Conservation (phyloP, 2,113 vertebrate species). For the Scomber japonicus region DNA sequence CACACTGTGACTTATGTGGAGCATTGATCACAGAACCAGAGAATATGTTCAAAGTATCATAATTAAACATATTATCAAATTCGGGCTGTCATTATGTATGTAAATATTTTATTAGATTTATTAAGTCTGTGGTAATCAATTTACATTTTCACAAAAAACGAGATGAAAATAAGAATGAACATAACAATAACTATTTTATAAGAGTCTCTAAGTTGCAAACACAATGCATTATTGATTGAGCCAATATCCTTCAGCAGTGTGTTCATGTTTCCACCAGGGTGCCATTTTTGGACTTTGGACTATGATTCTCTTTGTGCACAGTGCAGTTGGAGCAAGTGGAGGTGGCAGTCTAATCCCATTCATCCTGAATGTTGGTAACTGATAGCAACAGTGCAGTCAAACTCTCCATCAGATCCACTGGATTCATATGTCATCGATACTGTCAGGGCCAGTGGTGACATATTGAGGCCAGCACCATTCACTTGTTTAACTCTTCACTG, state of each 20-base stretch:
- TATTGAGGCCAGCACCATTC: constrained; percentile 66
- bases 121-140: neutral
- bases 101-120: too few species aligned
- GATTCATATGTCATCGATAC: constrained; percentile 66
- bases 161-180: neutral
- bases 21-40: constrained; percentile 14
- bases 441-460: constrained; percentile 63
- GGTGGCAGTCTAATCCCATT: constrained; percentile 47
- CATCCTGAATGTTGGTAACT: constrained; percentile 42
- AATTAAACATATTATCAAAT: too few species aligned
- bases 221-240: constrained; percentile 10
- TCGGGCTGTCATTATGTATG: too few species aligned
- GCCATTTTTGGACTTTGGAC: constrained; percentile 36
- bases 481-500: constrained; percentile 43
- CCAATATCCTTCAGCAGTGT: neutral
- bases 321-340: constrained; percentile 39
- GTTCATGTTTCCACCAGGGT: constrained; percentile 21
- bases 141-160: neutral
- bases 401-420: constrained; percentile 47
- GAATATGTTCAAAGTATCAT: constrained; percentile 10
- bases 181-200: neutral
- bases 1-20: constrained; percentile 29
- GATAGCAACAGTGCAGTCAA: constrained; percentile 46
- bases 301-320: constrained; percentile 40
- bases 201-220: constrained; percentile 14